Base-by-base conservation (phyloP, 2,888 invertebrate genomes). In the Anarsia innoxiella region DNA sequence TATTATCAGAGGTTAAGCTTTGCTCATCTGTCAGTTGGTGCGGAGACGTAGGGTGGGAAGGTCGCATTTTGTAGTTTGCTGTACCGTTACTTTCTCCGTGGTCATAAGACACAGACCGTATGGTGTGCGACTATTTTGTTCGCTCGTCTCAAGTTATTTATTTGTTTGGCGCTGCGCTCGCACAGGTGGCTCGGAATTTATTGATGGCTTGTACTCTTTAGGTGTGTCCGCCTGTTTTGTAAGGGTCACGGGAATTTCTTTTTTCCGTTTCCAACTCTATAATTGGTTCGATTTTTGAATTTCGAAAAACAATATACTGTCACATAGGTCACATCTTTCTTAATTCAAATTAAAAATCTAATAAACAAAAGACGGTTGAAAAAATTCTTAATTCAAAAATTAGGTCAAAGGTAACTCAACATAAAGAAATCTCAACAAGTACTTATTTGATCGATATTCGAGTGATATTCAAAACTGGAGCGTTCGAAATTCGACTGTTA, bases 1-100 rank as follows among this genome's bases (percentile, higher is more conserved):
- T 82, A 83, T 82, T 83, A 84, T 83, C 84, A 82, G 76, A 79
- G 79, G 80, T 79, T 77, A 78, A 75, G 62, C 71, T 71, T 66
- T 67, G 77, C 74, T 75, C 82, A 82, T 82, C 82, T 67, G 79
- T 83, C 79, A 84, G 84, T 84, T 63, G 71, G 63, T 72, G 69
- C 66, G 70, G 74, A 75, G 74, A 63, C 75, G 66, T 61, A 71
- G 71, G 66, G 66, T 62, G 70, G 74, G 71, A 73, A 78, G 80
- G 82, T 67, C 75, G 80, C 56, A n/a, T 63, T 33, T 33, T 65
- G 51, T 58, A 47, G 49, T 50, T 46, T 65, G n/a, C n/a, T n/a
- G n/a, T n/a, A 67, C 79, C 72, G 78, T 74, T 78, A 76, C 74
- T 73, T 73, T 75, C 79, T 71, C 73, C 66, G 26, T 63, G 58